Evolutionary conservation across 2,797 vertebrate genomes (phyloP), one percentile per base, ranked within the genome.

Genomic region (Sparidentex hasta): DNA sequence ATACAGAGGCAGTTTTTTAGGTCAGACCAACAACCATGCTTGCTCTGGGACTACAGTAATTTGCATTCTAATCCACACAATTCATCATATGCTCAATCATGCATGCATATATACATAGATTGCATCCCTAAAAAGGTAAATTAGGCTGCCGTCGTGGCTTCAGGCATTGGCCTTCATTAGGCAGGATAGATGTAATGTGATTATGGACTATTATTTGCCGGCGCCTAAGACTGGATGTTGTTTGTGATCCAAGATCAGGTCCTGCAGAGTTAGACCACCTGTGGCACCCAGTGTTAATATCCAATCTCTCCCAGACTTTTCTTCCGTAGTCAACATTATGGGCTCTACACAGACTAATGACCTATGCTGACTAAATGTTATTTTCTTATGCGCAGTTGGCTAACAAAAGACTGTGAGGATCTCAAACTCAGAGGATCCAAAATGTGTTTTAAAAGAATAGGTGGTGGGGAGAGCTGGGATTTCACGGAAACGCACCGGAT

Each of bases 341-440:
- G 38, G 23, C 46, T 71, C 56, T 70, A 65, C 71, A 66, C 79
- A 83, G 85, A 88, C 59, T 80, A 82, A 90, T 87, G 83, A 74
- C 44, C 48, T 74, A 43, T 86, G 80, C 82, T 84, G 79, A 88
- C 48, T 0, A 54, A 57, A 78, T 21, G 21, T 0, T 81, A 63
- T 88, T 86, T 86, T 52, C 55, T 65, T 64, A 65, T 71, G 58
- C 71, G 64, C 59, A 79, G 58, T 71, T 74, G 47, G 61, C 52
- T 58, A 70, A 62, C 65, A 71, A 57, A 79, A 73, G 25, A 72
- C 54, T 5, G 21, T 11, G 17, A 87, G 65, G 74, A 71, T 76
- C 56, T 63, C 54, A 69, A 58, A 44, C 65, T 76, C 29, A 50
- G 23, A 76, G 54, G 69, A 33, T 80, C 50, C 11, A 25, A 76